Conservation (phyloP, 2,797 vertebrate species). For the Nothura maculosa region DNA sequence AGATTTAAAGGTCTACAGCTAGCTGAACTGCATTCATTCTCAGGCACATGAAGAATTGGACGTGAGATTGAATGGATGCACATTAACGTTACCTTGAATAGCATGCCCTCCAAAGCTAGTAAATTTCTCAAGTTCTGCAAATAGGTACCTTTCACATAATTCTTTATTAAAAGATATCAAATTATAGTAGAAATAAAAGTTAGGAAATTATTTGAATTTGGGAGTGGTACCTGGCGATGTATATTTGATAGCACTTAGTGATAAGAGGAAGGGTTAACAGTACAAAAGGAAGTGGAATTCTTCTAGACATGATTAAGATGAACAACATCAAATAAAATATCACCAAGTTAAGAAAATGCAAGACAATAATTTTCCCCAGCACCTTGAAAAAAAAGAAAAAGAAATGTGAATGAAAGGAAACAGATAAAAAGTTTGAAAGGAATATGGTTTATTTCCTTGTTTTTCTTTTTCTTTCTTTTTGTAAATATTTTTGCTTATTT, state of each 20-base stretch:
- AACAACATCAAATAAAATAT: background rate
- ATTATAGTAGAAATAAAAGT: background rate
- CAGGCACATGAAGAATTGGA: background rate
- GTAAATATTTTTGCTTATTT: background rate
- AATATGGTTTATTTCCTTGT: background rate
- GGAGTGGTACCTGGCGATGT: background rate
- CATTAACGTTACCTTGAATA: background rate
- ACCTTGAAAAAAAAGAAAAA: background rate
- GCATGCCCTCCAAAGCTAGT: background rate
- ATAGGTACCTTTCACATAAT: background rate
- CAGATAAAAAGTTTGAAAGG: background rate
- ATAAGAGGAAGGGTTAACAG: background rate
- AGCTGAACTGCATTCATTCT: background rate
- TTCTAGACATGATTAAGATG: background rate
- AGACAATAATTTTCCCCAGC: background rate
- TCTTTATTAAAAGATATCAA: background rate
- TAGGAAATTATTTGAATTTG: background rate
- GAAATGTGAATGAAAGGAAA: background rate
- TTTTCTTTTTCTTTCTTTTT: background rate
- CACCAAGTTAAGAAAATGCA: background rate
- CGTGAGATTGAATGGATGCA: background rate
- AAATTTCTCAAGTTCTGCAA: background rate
- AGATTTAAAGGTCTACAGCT: background rate
- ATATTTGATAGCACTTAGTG: background rate
- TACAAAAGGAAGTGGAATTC: background rate